Conservation (phyloP, 2,888 invertebrate genomes). For the Cephus pulcher region DNA sequence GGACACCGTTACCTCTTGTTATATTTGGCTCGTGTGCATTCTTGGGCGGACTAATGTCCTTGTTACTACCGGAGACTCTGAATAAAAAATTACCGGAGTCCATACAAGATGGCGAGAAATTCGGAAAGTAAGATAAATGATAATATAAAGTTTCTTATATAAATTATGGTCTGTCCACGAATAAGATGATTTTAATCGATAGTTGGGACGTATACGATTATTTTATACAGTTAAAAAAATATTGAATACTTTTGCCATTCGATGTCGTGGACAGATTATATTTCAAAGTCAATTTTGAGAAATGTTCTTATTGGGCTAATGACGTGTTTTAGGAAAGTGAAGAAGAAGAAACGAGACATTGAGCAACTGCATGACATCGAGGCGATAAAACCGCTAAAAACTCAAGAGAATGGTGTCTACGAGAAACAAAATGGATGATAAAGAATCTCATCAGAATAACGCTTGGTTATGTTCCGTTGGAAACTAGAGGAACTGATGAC, state of each 20-base stretch:
- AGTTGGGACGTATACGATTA: neutral
- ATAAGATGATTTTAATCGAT: neutral
- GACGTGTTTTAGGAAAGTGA: conserved; percentile 32
- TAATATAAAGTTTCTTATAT: neutral
- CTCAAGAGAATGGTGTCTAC: conserved; percentile 54
- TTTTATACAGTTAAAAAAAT: neutral
- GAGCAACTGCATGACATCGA: conserved; percentile 51
- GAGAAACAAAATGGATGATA: conserved; percentile 59
- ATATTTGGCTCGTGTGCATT: conserved; percentile 72
- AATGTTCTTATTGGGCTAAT: neutral
- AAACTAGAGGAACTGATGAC: neutral
- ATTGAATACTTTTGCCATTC: neutral
- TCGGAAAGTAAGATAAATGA: conserved; percentile 69
- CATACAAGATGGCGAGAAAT: conserved; percentile 74
- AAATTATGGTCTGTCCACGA: neutral
- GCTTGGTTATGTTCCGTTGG: neutral
- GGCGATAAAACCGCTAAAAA: conserved; percentile 51
- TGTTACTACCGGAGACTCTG: conserved; percentile 76
- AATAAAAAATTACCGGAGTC: conserved; percentile 76
- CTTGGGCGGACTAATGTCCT: conserved; percentile 70
- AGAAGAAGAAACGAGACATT: conserved; percentile 44
- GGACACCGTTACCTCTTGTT: conserved; percentile 72
- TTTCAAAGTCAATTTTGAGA: conserved; percentile 3
- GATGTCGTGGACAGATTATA: neutral
- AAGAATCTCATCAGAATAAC: neutral